phyloP scores from a whole-genome alignment of 2,797 vertebrate genomes.

The Spinus pinus region DNA sequence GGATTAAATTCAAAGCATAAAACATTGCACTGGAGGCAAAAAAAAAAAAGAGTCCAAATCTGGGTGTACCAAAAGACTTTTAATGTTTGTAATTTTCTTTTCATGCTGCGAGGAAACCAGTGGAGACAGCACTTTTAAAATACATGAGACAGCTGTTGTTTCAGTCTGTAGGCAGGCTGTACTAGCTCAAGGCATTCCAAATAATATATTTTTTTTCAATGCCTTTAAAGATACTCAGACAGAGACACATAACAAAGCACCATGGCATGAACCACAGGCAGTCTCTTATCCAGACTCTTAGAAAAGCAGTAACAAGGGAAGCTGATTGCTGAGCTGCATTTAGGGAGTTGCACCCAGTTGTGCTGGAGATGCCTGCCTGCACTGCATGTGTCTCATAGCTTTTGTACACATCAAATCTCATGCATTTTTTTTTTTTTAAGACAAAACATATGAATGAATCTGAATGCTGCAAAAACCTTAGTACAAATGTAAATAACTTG shows the following conservation, averaged over 20 bases:
- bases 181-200: constrained; percentile 21
- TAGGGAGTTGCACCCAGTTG: background rate
- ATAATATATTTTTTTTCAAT: background rate
- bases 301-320: constrained; percentile 18
- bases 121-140: constrained; percentile 16
- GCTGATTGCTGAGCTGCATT: background rate
- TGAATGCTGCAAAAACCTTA: background rate
- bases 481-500: constrained; percentile 26
- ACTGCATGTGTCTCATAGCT: background rate
- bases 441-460: constrained; percentile 16
- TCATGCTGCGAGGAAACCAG: constrained; percentile 18
- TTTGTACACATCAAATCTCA: background rate
- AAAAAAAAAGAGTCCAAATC: background rate
- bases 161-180: background rate
- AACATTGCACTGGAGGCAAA: background rate
- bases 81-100: constrained; percentile 13
- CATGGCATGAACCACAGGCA: background rate
- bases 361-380: background rate
- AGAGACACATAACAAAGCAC: background rate
- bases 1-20: background rate
- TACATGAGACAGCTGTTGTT: background rate
- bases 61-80: background rate
- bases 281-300: background rate
- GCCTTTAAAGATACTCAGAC: constrained; percentile 10
- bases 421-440: background rate